A percentile compares a stretch with the other conserved stretches of the same genome.
Conservation (phyloP, 1,140 invertebrate genomes). For the Lerema accius region DNA sequence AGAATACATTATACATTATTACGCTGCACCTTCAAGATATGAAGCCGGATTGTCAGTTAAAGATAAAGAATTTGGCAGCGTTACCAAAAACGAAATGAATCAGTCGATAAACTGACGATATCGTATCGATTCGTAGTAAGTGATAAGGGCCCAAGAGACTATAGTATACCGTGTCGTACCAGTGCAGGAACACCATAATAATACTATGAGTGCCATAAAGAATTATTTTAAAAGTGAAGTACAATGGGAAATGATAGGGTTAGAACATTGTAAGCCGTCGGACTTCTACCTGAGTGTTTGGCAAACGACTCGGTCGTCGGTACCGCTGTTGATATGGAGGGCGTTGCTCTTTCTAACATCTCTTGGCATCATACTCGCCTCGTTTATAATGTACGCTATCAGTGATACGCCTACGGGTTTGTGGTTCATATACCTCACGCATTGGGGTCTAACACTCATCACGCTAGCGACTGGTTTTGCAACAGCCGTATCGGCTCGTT, state of each 20-base stretch:
- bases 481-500: slow-evolving; percentile 57
- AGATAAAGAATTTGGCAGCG: slow-evolving; percentile 47
- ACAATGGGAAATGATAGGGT: slow-evolving; percentile 49
- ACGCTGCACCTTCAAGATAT: slow-evolving; percentile 24
- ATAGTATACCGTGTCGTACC: slow-evolving; percentile 27
- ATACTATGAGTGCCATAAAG: slow-evolving; percentile 61
- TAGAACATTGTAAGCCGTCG: slow-evolving; percentile 58
- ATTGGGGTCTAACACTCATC: slow-evolving; percentile 66
- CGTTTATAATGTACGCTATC: slow-evolving; percentile 54
- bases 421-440: slow-evolving; percentile 75
- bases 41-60: slow-evolving; percentile 6
- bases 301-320: slow-evolving; percentile 61
- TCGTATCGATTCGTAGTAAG: slow-evolving; percentile 47
- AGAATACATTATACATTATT: too few species aligned
- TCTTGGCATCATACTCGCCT: slow-evolving; percentile 59
- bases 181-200: slow-evolving; percentile 32
- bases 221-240: slow-evolving; percentile 64
- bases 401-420: slow-evolving; percentile 47
- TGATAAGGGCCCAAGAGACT: slow-evolving; percentile 44
- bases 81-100: slow-evolving; percentile 39
- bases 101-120: slow-evolving; percentile 49
- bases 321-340: slow-evolving; percentile 64
- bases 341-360: slow-evolving; percentile 59
- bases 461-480: slow-evolving; percentile 58
- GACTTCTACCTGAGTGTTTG: slow-evolving; percentile 69